Conservation (phyloP, 2,888 invertebrate species). For the Timandra comae region DNA sequence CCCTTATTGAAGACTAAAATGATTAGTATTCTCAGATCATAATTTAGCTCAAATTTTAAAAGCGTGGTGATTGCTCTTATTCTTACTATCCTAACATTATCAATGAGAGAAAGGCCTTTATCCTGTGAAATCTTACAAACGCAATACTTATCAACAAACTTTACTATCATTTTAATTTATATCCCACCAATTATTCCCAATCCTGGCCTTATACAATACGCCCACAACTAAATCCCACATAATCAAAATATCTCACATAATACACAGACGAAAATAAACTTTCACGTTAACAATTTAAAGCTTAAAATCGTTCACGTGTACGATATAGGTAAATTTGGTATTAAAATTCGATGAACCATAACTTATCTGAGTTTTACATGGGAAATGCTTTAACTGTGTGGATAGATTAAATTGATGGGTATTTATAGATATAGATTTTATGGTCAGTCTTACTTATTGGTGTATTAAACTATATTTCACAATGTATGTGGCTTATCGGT, state of each 20-base stretch:
- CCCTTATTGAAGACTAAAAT: too few relatives aligned
- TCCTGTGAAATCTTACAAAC: constrained; percentile 7
- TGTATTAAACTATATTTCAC: too few relatives aligned
- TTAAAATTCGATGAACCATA: constrained; percentile 66
- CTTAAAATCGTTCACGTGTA: constrained; percentile 37
- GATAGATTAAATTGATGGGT: constrained; percentile 30
- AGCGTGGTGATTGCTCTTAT: too few relatives aligned
- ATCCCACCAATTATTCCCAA: constrained; percentile 1
- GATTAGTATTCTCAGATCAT: too few relatives aligned
- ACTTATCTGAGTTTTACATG: constrained; percentile 59
- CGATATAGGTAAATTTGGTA: constrained; percentile 46
- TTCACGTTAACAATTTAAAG: constrained; percentile 32
- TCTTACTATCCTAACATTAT: too few relatives aligned
- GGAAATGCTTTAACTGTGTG: constrained; percentile 64
- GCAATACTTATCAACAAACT: too few relatives aligned
- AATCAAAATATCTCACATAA: constrained; percentile 3
- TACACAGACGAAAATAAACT: constrained; percentile 19
- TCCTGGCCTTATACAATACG: too few relatives aligned
- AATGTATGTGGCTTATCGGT: too few relatives aligned
- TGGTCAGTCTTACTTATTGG: too few relatives aligned
- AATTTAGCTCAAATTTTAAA: too few relatives aligned
- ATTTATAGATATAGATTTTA: constrained; percentile 28
- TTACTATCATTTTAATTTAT: background rate
- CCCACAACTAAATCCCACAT: constrained; percentile 13
- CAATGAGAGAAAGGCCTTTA: too few relatives aligned